Base-by-base conservation (phyloP, 1,140 invertebrate genomes). In the Drosophila malerkotliana region DNA sequence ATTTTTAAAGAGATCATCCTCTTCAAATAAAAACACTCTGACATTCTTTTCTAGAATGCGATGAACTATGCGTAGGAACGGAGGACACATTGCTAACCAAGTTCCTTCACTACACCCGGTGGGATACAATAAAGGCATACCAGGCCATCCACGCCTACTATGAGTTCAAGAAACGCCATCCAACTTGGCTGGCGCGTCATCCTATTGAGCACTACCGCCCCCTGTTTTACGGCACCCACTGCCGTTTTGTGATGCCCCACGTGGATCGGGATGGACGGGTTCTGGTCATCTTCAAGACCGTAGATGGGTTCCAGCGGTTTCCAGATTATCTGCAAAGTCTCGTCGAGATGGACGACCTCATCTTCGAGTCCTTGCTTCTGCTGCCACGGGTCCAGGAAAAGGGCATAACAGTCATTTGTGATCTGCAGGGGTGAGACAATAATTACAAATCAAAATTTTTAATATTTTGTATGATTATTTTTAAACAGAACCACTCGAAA, bases 281-380 rank as follows among this genome's bases (percentile, higher is more conserved):
- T 0, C 47, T 91, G 47, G 72, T 91, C 14, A 59, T 91, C 18
- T 79, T 90, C 3, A 91, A 91, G 69, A 90, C 87, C 5, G 90
- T 91, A 8, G 90, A 91, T 45, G 80, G 73, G 10, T 91, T 91
- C 18, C 72, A 87, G 12, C 64, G 74, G 37, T 91, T 79, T 26
- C 90, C 90, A 0, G 79, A 91, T 34, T 91, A 80, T 41, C 51
- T 91, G 10, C 73, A 91, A 39, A 76, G 79, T 52, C 68, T 91
- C 30, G 73, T 91, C 21, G 90, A 91, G 73, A 89, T 91, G 51
- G 90, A 91, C 72, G 90, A 91, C 69, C 67, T 91, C 44, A 91
- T 91, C 39, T 90, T 91, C 51, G 90, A 91, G 62, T 81, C 90
- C 4, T 26, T 91, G 10, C 54, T 91, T 52, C 57, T 90, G 48